Evolutionary conservation across 1,140 invertebrate genomes (phyloP).

Genomic region (Lordiphosa mommai): DNA sequence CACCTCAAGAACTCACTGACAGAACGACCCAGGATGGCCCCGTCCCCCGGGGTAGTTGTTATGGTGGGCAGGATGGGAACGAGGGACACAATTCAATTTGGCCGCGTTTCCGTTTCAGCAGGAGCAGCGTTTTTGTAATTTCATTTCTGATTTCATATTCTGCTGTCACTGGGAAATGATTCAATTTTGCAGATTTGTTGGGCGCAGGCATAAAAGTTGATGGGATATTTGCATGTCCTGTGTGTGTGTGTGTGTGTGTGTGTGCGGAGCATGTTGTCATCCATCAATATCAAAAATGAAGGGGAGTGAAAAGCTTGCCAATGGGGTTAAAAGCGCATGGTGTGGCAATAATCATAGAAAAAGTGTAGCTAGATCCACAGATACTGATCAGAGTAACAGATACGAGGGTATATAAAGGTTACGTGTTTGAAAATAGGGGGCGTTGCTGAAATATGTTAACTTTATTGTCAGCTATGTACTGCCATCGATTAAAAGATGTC

Average conservation of each 20-base stretch:
- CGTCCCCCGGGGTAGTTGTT: too few species aligned
- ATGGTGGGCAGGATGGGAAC: background rate
- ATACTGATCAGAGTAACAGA: too few species aligned
- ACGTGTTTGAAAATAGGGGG: too few species aligned
- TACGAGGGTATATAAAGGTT: too few species aligned
- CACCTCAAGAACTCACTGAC: conserved; percentile 72
- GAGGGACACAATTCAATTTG: conserved; percentile 69
- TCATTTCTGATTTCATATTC: conserved; percentile 71
- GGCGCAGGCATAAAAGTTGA: conserved; percentile 4
- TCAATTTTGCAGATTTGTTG: conserved; percentile 68
- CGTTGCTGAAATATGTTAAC: too few species aligned
- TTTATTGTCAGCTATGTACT: too few species aligned
- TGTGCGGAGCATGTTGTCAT: conserved; percentile 26
- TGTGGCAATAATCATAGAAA: too few species aligned
- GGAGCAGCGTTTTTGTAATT: conserved; percentile 51
- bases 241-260: conserved; percentile 24
- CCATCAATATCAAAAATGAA: conserved; percentile 16
- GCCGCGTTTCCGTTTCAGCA: conserved; percentile 61
- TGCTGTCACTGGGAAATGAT: conserved; percentile 72
- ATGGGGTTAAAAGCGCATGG: too few species aligned
- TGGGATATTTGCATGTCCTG: conserved; percentile 49
- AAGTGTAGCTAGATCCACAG: too few species aligned
- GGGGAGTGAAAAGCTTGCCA: too few species aligned
- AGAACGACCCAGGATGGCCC: conserved; percentile 6
- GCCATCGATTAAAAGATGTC: too few species aligned